Conservation (phyloP, 2,888 invertebrate species). For the Perdita meconis region DNA sequence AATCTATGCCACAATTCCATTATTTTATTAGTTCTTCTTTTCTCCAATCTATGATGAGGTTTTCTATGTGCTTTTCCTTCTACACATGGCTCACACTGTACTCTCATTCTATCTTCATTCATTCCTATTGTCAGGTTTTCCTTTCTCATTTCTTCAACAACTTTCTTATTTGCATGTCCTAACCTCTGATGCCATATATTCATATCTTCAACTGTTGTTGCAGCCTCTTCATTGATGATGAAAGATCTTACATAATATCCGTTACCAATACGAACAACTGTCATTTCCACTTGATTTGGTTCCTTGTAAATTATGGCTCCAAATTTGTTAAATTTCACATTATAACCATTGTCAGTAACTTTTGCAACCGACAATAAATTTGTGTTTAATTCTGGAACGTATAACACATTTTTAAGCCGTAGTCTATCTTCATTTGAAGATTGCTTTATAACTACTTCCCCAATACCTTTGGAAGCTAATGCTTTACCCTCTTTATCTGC, state of each 20-base stretch:
- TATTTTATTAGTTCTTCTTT: constrained; percentile 1
- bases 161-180: constrained; percentile 14
- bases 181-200: constrained; percentile 33
- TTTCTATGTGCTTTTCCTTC: constrained; percentile 18
- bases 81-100: constrained; percentile 12
- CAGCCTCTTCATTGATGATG: not conserved
- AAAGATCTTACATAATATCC: constrained; percentile 19
- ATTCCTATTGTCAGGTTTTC: constrained; percentile 18
- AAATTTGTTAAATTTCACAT: constrained; percentile 34
- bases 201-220: not conserved
- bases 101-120: not conserved
- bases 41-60: not conserved
- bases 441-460: constrained; percentile 12
- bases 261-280: constrained; percentile 21
- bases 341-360: constrained; percentile 31
- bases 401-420: constrained; percentile 31
- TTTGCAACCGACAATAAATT: constrained; percentile 34
- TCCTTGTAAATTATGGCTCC: constrained; percentile 21
- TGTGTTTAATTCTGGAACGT: constrained; percentile 28
- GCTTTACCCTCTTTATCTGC: constrained; percentile 21
- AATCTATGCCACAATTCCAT: constrained; percentile 24
- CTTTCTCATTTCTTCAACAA: constrained; percentile 35
- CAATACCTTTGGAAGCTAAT: constrained; percentile 14
- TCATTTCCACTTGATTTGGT: constrained; percentile 1
- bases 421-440: not conserved